Evolutionary conservation across 2,888 invertebrate genomes (phyloP), one percentile per base, ranked within the genome.

Genomic region (Trichopoda pennipes): DNA sequence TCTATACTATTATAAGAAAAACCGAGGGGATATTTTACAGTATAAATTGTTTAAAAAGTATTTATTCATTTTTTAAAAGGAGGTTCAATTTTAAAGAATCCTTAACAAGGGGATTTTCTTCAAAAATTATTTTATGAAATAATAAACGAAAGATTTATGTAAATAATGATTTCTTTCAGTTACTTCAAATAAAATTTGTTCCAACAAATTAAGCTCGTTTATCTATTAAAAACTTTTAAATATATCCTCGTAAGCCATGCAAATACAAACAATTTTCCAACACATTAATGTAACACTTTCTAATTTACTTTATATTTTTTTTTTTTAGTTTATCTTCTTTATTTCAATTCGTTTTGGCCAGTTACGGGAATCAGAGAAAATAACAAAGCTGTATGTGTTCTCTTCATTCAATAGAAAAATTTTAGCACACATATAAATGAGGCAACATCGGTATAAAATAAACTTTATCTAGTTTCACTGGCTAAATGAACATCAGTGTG

Each of bases 381-480:
- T 44, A 44, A 19, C 47, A 6, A 49, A 19, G 47, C 9, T 17
- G 16, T 44, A 3, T 44, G 16, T 44, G 12, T 44, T 44, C 44
- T 3, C 7, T 49, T 49, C 17, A 17, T 49, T 49, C 17, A 16
- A 17, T 49, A n/a, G 47, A 19, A 17, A 56, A 74, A 74, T 1
- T 68, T 73, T 44, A 55, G 66, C 44, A 75, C 72, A 79, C 82
- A 63, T 68, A 79, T 82, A 44, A 76, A 82, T 72, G 75, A 76
- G 79, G 44, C 61, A 68, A 72, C 60, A 77, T n/a, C 9, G 47
- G 56, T 6, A 17, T 14, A 8, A 2, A 17, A 16, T 16, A 19
- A 47, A 74, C 38, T 58, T 63, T 38, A 0, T 42, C 38, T 58
- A 63, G 28, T 49, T 60, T 0, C 56, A 58, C 28, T 38, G 19